phyloP scores from a whole-genome alignment of 2,113 vertebrate genomes.

The Cepphus grylle region DNA sequence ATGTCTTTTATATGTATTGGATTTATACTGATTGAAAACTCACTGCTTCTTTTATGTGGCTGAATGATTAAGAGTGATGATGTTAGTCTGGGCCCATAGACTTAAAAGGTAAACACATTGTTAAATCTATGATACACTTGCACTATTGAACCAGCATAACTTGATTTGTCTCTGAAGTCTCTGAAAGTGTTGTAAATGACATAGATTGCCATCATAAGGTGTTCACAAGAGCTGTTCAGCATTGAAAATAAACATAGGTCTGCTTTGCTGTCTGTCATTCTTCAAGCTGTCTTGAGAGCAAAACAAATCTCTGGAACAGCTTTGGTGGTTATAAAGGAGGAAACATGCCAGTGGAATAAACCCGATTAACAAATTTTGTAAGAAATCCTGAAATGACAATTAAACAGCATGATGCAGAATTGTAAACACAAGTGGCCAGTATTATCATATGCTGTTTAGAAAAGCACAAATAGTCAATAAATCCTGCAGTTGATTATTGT shows the following conservation, averaged over 20 bases:
- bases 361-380: background rate
- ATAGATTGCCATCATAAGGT: background rate
- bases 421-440: background rate
- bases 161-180: background rate
- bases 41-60: constrained; percentile 3
- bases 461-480: background rate
- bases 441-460: background rate
- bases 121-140: background rate
- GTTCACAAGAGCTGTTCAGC: background rate
- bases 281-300: background rate
- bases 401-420: background rate
- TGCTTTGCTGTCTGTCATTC: background rate
- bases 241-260: background rate
- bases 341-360: background rate
- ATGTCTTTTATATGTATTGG: background rate
- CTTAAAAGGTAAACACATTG: constrained; percentile 2
- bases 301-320: background rate
- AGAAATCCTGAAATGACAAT: background rate
- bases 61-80: constrained; percentile 19
- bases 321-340: background rate
- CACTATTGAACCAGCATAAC: background rate
- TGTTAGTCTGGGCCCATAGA: background rate
- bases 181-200: background rate
- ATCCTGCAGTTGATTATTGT: background rate
- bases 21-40: constrained; percentile 7